A percentile compares a stretch with the other conserved stretches of the same genome.
Evolutionary conservation across 2,113 vertebrate species (phyloP).

Genomic region (Chiloscyllium plagiosum): DNA sequence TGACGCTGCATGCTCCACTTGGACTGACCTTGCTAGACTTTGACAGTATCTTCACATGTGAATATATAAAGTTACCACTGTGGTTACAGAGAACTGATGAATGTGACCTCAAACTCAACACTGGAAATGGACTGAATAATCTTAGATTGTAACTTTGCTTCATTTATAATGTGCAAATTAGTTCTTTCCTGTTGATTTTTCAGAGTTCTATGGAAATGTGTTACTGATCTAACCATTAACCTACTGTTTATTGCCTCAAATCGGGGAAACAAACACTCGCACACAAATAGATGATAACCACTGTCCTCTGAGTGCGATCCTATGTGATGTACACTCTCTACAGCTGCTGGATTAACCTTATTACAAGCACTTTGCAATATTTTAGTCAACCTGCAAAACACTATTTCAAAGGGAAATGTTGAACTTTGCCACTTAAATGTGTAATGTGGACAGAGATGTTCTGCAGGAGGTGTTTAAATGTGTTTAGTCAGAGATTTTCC

Average conservation of each 20-base stretch:
- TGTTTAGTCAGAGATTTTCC: not conserved
- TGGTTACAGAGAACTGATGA: not conserved
- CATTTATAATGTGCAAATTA: not conserved
- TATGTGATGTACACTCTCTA: not conserved
- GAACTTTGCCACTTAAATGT: not conserved
- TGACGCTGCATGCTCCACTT: not conserved
- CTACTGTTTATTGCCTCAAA: not conserved
- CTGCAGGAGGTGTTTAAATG: too few relatives aligned
- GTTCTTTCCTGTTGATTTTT: not conserved
- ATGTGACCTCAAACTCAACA: not conserved
- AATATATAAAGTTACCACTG: not conserved
- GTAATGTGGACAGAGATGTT: not conserved
- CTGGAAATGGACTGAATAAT: not conserved
- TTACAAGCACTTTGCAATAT: not conserved
- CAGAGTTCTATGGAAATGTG: not conserved
- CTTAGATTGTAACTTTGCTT: not conserved
- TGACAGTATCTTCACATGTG: not conserved
- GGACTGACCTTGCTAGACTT: not conserved
- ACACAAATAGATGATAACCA: not conserved
- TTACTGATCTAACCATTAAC: not conserved
- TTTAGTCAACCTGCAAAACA: not conserved
- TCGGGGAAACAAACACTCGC: not conserved
- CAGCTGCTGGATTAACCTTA: not conserved
- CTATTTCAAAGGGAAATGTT: not conserved
- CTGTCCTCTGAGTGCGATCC: not conserved